Conservation (phyloP, 2,888 invertebrate species). For the Mythimna vitellina region DNA sequence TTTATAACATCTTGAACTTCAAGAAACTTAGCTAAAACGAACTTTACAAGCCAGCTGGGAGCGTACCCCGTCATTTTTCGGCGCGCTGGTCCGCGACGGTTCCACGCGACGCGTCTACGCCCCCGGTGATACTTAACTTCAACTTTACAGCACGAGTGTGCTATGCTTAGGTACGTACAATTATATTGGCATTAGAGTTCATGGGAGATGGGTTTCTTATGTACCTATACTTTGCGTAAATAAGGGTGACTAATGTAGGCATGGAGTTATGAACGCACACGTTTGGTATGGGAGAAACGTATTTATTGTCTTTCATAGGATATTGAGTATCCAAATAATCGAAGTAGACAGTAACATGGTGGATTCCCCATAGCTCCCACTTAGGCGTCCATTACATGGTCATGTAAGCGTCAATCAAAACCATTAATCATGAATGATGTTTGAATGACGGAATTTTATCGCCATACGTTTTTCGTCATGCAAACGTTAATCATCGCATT, state of each 20-base stretch:
- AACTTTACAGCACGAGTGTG: constrained; percentile 68
- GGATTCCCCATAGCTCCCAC: no score
- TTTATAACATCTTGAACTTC: constrained; percentile 8
- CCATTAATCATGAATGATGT: no score
- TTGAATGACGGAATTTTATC: no score
- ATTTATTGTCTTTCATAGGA: neutral
- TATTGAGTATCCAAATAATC: constrained; percentile 6
- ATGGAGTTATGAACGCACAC: neutral
- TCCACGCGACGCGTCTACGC: constrained; percentile 72
- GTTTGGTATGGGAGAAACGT: neutral
- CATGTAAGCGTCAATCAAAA: no score
- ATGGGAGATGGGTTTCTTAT: constrained; percentile 41
- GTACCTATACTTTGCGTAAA: neutral
- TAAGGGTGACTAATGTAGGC: constrained; percentile 26
- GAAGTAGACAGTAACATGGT: no score
- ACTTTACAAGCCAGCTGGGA: constrained; percentile 45
- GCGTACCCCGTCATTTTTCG: constrained; percentile 66
- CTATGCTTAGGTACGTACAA: constrained; percentile 36
- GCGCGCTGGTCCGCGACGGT: constrained; percentile 74
- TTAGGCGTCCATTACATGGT: no score
- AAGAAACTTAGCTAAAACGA: constrained; percentile 24
- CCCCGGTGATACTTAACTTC: constrained; percentile 71
- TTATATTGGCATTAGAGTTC: constrained; percentile 56
- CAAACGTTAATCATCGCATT: no score
- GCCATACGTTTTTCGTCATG: no score